Conservation (phyloP, 1,140 invertebrate species). For the Drosophila teissieri region DNA sequence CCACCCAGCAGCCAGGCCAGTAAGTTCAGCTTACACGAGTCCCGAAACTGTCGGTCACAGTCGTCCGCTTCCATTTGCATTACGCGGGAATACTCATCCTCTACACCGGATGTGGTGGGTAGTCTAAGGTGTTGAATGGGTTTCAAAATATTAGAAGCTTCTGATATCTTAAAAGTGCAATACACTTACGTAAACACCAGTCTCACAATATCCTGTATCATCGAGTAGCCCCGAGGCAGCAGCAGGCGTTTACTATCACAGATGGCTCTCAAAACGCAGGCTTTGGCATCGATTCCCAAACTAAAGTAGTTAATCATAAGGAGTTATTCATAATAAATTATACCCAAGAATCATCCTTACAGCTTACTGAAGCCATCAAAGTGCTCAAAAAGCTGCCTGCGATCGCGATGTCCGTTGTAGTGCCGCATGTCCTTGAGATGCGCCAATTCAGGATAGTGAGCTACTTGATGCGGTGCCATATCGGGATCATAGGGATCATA, state of each 20-base stretch:
- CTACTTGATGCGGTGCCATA: constrained; percentile 23
- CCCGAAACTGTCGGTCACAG: constrained; percentile 53
- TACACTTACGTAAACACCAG: constrained; percentile 70
- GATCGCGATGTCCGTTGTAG: constrained; percentile 71
- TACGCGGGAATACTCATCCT: constrained; percentile 73
- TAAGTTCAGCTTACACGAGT: constrained; percentile 50
- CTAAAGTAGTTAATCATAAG: constrained; percentile 16
- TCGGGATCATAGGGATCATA: constrained; percentile 57
- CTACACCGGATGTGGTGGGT: constrained; percentile 66
- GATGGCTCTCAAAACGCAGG: constrained; percentile 72
- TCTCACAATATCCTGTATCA: constrained; percentile 75
- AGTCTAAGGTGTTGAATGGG: constrained; percentile 30
- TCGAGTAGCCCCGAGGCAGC: constrained; percentile 72
- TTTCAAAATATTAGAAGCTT: too few relatives aligned
- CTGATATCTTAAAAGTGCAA: too few relatives aligned
- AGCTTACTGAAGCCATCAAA: constrained; percentile 70
- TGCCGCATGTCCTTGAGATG: constrained; percentile 40
- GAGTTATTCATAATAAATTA: too few relatives aligned
- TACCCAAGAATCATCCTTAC: constrained; percentile 18
- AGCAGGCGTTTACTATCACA: constrained; percentile 73
- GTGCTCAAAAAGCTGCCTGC: constrained; percentile 71
- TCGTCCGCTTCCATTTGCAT: constrained; percentile 57
- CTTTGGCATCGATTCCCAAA: constrained; percentile 64
- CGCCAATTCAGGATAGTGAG: constrained; percentile 47
- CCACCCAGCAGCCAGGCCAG: constrained; percentile 55